Evolutionary conservation across 2,113 vertebrate genomes (phyloP).

Genomic region (Tychaedon coryphoeus): DNA sequence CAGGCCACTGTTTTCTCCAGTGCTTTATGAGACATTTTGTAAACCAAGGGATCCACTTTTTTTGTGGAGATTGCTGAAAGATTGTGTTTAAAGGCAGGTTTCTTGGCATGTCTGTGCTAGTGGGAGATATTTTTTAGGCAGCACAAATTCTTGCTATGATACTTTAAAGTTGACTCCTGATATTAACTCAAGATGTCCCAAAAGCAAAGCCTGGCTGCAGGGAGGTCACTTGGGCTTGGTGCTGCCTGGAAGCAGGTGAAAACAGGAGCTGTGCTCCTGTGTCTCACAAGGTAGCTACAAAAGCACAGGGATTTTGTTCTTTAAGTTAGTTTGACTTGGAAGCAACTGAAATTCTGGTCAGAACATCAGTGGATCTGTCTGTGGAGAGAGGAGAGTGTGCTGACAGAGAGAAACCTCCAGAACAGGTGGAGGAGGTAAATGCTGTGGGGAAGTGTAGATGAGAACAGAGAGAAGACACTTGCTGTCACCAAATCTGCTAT

Average conservation of each 20-base stretch:
- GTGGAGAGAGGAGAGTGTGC: not conserved
- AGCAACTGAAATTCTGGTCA: not conserved
- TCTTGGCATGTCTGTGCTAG: not conserved
- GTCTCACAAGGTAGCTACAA: not conserved
- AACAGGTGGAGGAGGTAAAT: not conserved
- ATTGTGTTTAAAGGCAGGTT: not conserved
- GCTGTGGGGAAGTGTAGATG: not conserved
- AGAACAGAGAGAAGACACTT: not conserved
- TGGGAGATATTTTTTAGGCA: not conserved
- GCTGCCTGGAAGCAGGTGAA: not conserved
- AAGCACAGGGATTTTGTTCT: not conserved
- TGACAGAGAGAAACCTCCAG: not conserved
- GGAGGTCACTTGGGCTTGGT: not conserved
- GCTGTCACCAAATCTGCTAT: not conserved
- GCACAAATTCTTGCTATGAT: not conserved
- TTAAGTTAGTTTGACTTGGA: not conserved
- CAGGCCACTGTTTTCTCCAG: not conserved
- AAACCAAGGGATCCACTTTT: not conserved
- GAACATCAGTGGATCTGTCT: not conserved
- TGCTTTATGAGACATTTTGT: not conserved
- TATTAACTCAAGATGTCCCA: not conserved
- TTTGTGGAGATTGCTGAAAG: not conserved
- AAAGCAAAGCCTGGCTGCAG: not conserved
- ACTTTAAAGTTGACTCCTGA: not conserved
- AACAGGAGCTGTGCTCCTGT: not conserved